phyloP scores from a whole-genome alignment of 2,888 invertebrate species.

The Phytoseiulus persimilis region DNA sequence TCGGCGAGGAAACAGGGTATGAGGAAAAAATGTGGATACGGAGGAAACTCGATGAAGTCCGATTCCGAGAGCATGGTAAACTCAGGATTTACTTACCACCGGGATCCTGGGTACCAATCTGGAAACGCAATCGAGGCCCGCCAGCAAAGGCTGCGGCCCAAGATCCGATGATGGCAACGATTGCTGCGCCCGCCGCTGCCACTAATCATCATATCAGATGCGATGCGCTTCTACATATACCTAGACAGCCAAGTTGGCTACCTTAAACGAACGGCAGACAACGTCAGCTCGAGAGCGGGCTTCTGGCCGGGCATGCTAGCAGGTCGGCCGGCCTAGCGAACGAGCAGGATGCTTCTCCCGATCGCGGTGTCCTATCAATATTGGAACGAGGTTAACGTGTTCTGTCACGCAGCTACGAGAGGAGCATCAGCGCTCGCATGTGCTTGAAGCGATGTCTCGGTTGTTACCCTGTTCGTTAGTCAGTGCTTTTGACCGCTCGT shows the following conservation, averaged over 20 bases:
- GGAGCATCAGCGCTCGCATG: too few species aligned
- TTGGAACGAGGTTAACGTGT: not conserved
- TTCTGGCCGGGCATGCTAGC: not conserved
- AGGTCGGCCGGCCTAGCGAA: not conserved
- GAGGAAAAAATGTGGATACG: too few species aligned
- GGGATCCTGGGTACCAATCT: not conserved
- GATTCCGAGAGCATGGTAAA: too few species aligned
- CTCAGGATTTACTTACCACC: too few species aligned
- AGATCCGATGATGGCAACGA: not conserved
- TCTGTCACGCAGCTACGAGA: not conserved
- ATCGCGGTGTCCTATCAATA: not conserved
- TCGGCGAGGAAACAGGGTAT: too few species aligned
- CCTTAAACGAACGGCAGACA: not conserved
- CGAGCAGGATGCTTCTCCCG: not conserved
- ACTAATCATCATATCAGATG: not conserved
- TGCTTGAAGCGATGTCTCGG: not conserved
- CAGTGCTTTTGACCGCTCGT: too few species aligned
- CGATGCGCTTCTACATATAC: not conserved
- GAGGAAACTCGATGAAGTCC: too few species aligned
- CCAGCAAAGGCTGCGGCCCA: not conserved
- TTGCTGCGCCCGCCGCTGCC: not conserved
- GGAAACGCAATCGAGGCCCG: not conserved
- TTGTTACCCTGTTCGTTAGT: too few species aligned
- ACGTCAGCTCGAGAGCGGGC: not conserved
- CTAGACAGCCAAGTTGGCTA: not conserved